Evolutionary conservation across 2,888 invertebrate genomes (phyloP).

Genomic region (Chesias legatella): DNA sequence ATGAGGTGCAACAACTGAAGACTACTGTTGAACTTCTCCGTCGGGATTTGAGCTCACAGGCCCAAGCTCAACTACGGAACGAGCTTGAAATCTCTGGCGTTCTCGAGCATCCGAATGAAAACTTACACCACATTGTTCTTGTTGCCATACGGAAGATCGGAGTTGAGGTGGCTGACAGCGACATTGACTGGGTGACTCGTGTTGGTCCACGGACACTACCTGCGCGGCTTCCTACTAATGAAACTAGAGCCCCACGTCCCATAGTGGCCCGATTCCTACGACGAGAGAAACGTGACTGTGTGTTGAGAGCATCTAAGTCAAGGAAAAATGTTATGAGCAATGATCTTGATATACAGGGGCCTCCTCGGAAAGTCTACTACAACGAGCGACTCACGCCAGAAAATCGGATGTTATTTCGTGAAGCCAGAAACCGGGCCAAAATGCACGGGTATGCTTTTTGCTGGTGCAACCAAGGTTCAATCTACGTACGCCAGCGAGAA

Average conservation of each 20-base stretch:
- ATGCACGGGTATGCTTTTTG: slow-evolving; percentile 15
- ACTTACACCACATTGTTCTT: slow-evolving; percentile 18
- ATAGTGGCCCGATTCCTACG: slow-evolving; percentile 24
- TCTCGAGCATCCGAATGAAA: slow-evolving; percentile 22
- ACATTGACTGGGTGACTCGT: slow-evolving; percentile 23
- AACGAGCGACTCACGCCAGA: slow-evolving; percentile 26
- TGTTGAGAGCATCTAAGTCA: slow-evolving; percentile 26
- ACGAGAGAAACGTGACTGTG: slow-evolving; percentile 18
- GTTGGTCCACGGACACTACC: slow-evolving; percentile 11
- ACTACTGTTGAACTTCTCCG: slow-evolving; percentile 8
- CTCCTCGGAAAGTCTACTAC: slow-evolving; percentile 8
- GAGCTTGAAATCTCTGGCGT: slow-evolving; percentile 26
- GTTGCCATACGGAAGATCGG: slow-evolving; percentile 20
- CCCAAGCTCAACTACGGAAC: slow-evolving; percentile 19
- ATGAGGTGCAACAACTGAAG: background rate
- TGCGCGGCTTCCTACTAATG: background rate
- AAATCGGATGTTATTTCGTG: slow-evolving; percentile 27
- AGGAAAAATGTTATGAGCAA: slow-evolving; percentile 19
- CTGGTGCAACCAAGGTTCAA: slow-evolving; percentile 20
- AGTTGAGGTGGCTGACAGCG: slow-evolving; percentile 17
- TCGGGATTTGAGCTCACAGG: slow-evolving; percentile 14
- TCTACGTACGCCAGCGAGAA: slow-evolving; percentile 20
- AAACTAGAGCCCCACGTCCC: slow-evolving; percentile 14
- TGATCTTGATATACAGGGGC: slow-evolving; percentile 14
- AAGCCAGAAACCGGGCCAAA: slow-evolving; percentile 11